phyloP scores from a whole-genome alignment of 1,140 invertebrate species.

The Pygmarrhopalites habei region DNA sequence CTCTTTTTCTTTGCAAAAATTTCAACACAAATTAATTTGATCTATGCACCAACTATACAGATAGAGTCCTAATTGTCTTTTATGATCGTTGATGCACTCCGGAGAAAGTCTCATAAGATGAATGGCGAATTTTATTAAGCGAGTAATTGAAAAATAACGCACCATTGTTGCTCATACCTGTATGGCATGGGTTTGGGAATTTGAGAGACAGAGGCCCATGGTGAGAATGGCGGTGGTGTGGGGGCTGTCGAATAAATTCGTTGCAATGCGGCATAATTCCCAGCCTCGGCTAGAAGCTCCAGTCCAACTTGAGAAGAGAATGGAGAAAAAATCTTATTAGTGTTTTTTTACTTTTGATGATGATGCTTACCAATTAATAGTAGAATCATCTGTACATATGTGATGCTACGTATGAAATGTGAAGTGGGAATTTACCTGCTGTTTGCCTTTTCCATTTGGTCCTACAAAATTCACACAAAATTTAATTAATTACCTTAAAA shows the following conservation, averaged over 20 bases:
- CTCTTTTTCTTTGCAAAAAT: background rate
- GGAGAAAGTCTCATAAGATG: too few species aligned
- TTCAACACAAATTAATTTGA: background rate
- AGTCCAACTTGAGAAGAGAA: too few species aligned
- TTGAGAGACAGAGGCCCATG: conserved; percentile 49
- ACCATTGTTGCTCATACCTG: conserved; percentile 45
- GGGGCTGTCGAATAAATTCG: conserved; percentile 53
- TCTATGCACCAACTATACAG: background rate
- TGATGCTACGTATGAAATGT: too few species aligned
- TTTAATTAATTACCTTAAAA: background rate
- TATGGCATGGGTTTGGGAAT: conserved; percentile 83
- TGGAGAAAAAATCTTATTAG: too few species aligned
- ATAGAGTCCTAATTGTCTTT: too few species aligned
- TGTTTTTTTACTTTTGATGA: too few species aligned
- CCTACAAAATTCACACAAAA: conserved; percentile 49
- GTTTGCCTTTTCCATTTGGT: conserved; percentile 99
- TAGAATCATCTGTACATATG: too few species aligned
- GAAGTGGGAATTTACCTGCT: too few species aligned
- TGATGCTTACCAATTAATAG: too few species aligned
- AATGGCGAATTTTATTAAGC: too few species aligned
- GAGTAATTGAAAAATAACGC: conserved; percentile 21
- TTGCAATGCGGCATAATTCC: conserved; percentile 94
- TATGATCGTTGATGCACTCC: too few species aligned
- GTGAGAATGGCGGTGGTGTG: conserved; percentile 39
- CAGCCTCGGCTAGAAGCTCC: conserved; percentile 90